These are phyloP conservation scores for Tenodera sinensis DNA, from an alignment of 2,888 invertebrate species.

Conservation along the genomic window DNA sequence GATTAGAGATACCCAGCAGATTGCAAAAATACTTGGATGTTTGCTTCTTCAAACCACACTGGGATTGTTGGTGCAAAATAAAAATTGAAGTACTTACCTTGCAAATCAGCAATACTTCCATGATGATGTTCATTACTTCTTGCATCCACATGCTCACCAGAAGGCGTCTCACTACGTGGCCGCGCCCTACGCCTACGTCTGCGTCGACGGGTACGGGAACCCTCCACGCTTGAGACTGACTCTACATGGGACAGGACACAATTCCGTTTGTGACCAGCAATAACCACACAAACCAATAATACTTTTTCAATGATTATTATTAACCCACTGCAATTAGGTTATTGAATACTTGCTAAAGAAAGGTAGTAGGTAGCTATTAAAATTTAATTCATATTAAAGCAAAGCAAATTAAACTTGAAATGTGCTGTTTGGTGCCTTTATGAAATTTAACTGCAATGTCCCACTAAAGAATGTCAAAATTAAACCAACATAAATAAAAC, in stretches of 20 bases:
- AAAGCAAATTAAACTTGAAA: neutral
- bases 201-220: constrained; percentile 51
- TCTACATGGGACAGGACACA: constrained; percentile 45
- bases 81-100: constrained; percentile 6
- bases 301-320: neutral
- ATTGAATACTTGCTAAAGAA: constrained; percentile 13
- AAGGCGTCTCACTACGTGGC: constrained; percentile 36
- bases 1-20: too few relatives aligned
- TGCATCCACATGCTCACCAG: constrained; percentile 33
- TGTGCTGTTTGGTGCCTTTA: neutral
- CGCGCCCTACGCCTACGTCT: constrained; percentile 44
- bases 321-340: neutral
- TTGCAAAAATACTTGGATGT: too few relatives aligned
- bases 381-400: neutral
- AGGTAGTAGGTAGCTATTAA: neutral
- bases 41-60: too few relatives aligned
- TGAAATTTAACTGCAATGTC: neutral
- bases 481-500: neutral
- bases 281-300: constrained; percentile 8
- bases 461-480: neutral
- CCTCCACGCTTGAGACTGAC: constrained; percentile 59
- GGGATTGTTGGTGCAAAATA: neutral
- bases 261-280: constrained; percentile 37
- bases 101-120: constrained; percentile 7
- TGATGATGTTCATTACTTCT: constrained; percentile 1